Base-by-base conservation (phyloP, 1,140 invertebrate genomes). In the Adelges cooleyi region DNA sequence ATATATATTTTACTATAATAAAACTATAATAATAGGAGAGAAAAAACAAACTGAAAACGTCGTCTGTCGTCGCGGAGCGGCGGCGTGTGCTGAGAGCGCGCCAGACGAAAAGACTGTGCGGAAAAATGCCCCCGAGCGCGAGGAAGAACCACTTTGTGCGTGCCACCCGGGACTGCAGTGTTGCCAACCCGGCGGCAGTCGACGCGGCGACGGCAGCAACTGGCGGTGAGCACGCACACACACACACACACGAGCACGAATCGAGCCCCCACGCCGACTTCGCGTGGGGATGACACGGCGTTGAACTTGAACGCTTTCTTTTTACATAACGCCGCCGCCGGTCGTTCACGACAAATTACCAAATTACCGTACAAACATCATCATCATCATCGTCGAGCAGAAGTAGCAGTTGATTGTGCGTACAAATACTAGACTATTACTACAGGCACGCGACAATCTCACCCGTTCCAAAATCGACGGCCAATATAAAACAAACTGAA, bases 41-140 rank as follows among this genome's bases (percentile, higher is more conserved):
- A 54, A 54, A 38, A 29, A 36, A 56, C 23, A 56, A 56, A 56
- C 15, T 25, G 53, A 62, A 62, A 62, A 17, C 56, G 56, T 62
- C 40, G 29, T 11, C 11, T 42, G 56, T 62, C 40, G 29, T 11
- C 11, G 42, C 56, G 56, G 56, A 62, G 42, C 56, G 56, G 40
- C 56, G 56, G 56, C 56, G 56, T 62, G 56, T 62, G 56, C 56
- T 29, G 46, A 62, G 23, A 62, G 56, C 56, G 56, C 56, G 56
- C 56, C 56, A 46, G 56, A 62, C 56, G 56, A 62, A 62, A 62
- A 62, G 56, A 62, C 56, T 62, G 56, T 62, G 56, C 56, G 42
- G 56, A 33, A 62, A 62, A 62, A 62, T 62, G 56, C 56, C 56
- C 56, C 56, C 56, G 56, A 62, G 40, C 56, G 56, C 56, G 56